Conservation (phyloP, 1,140 invertebrate genomes). For the Macrocentrus cingulum region DNA sequence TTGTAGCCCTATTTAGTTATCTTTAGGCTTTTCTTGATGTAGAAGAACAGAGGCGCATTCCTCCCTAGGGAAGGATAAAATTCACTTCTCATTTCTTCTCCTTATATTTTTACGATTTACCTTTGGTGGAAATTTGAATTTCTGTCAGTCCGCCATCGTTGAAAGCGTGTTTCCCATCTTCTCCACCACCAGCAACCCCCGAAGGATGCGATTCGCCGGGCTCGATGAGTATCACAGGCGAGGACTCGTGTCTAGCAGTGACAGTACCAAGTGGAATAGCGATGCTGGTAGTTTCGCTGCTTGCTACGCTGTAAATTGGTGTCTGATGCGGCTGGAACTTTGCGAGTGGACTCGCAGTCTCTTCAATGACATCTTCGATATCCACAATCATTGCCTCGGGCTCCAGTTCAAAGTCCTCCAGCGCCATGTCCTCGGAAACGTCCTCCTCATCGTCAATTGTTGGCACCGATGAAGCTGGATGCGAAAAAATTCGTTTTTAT, state of each 20-base stretch:
- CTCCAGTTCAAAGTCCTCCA: conserved; percentile 40
- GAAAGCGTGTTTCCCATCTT: conserved; percentile 4
- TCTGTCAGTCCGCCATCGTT: too few species aligned
- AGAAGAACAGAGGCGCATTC: too few species aligned
- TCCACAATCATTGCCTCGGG: conserved; percentile 56
- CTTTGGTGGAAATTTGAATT: too few species aligned
- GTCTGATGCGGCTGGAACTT: conserved; percentile 67
- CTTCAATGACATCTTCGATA: conserved; percentile 59
- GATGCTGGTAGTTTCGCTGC: conserved; percentile 53
- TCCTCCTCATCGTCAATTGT: conserved; percentile 32
- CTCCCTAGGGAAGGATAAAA: too few species aligned
- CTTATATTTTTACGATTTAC: too few species aligned
- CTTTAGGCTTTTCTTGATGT: too few species aligned
- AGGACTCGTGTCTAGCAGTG: conserved; percentile 43
- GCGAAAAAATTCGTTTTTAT: neutral
- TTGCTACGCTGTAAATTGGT: conserved; percentile 66
- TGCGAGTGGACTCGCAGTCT: conserved; percentile 62
- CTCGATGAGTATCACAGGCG: conserved; percentile 39
- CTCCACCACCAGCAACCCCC: conserved; percentile 5
- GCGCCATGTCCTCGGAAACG: conserved; percentile 33
- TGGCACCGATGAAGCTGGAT: conserved; percentile 9
- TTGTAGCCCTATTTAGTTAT: too few species aligned
- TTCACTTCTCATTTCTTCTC: too few species aligned
- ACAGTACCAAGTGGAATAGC: conserved; percentile 47
- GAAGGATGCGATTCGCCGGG: conserved; percentile 31